Conservation (phyloP, 2,797 vertebrate genomes). For the Lutjanus argentimaculatus region DNA sequence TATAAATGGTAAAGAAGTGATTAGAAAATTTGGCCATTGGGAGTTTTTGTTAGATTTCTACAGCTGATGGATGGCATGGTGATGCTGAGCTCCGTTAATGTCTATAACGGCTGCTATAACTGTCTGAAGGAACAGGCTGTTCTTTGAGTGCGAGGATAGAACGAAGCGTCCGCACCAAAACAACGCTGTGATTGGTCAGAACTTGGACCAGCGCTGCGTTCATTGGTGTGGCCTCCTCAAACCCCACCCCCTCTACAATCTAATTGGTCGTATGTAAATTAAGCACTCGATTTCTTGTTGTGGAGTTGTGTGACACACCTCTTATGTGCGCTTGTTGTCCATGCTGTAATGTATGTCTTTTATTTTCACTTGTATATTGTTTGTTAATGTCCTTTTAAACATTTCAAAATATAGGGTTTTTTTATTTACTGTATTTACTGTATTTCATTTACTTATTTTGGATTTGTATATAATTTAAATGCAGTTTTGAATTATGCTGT, state of each 20-base stretch:
- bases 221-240: constrained; percentile 40
- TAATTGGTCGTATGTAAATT: constrained; percentile 74
- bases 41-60: background rate
- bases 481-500: background rate
- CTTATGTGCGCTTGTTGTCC: background rate
- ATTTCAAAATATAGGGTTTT: background rate
- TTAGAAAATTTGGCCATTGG: background rate
- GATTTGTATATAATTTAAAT: background rate
- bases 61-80: accelerated
- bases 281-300: constrained; percentile 21
- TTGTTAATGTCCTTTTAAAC: background rate
- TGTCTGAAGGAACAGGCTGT: constrained; percentile 56
- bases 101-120: constrained; percentile 34
- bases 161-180: constrained; percentile 71
- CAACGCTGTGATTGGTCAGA: constrained; percentile 78
- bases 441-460: too few species aligned
- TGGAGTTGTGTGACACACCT: constrained; percentile 61
- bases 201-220: background rate
- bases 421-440: background rate
- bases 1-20: too few species aligned
- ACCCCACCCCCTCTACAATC: constrained; percentile 42
- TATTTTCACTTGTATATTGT: background rate
- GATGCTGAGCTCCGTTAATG: background rate
- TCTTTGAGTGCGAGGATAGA: constrained; percentile 49
- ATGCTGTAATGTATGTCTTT: background rate